phyloP scores from a whole-genome alignment of 2,113 vertebrate genomes.

The Lichenostomus cassidix region DNA sequence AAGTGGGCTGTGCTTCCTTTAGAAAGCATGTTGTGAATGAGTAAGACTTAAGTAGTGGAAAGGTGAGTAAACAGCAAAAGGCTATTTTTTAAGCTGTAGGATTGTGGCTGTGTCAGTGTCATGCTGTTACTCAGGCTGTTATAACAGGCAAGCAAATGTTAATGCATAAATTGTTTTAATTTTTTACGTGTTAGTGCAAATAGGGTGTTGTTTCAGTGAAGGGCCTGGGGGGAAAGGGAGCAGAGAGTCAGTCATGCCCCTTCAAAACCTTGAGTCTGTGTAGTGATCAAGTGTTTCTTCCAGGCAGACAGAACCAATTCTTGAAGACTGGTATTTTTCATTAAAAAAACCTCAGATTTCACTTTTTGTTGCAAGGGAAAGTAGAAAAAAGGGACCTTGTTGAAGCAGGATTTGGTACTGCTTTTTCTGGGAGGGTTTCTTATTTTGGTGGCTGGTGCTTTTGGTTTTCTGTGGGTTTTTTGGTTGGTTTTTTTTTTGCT shows the following conservation, averaged over 20 bases:
- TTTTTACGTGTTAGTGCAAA: background rate
- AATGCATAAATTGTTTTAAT: background rate
- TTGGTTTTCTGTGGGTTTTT: background rate
- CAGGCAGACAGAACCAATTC: background rate
- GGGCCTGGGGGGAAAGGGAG: accelerated
- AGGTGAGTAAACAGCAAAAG: background rate
- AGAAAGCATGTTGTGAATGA: background rate
- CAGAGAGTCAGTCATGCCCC: background rate
- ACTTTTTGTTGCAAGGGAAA: background rate
- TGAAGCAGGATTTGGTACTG: background rate
- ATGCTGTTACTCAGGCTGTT: background rate
- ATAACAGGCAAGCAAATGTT: background rate
- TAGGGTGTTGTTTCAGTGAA: background rate
- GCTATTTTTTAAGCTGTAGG: background rate
- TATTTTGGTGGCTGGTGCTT: background rate
- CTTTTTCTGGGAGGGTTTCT: background rate
- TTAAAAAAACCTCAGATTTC: accelerated
- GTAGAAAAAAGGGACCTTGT: background rate
- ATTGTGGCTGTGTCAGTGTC: background rate
- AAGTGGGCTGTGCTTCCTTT: background rate
- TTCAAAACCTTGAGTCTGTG: background rate
- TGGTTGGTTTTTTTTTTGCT: no score
- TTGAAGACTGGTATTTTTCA: background rate
- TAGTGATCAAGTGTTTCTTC: background rate
- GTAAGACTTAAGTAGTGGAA: background rate